Evolutionary conservation across 2,888 invertebrate genomes (phyloP).

Genomic region (Nephrotoma guestfalica): DNA sequence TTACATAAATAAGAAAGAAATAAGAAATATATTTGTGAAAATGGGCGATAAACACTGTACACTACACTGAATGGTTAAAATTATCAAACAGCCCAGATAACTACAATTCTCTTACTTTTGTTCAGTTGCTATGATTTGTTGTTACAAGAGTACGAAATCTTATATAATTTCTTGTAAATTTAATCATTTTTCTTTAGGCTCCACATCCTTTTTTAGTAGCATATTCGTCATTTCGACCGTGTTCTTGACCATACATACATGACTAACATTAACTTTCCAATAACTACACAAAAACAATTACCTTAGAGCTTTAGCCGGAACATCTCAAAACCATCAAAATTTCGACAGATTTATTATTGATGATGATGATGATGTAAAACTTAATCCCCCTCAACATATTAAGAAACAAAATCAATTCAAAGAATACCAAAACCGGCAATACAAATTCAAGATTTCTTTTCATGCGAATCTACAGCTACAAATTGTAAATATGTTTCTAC

Average conservation of each 20-base stretch:
- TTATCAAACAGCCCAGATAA: no score
- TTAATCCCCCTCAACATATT: neutral
- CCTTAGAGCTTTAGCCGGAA: neutral
- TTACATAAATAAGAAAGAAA: no score
- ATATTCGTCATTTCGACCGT: no score
- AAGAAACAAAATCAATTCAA: neutral
- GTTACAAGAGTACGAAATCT: no score
- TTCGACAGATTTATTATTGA: neutral
- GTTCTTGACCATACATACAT: neutral
- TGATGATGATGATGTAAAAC: neutral
- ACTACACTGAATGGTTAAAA: no score
- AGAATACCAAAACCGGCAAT: neutral
- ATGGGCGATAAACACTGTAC: no score
- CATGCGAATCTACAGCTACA: neutral
- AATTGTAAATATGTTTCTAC: neutral
- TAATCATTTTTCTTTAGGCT: no score
- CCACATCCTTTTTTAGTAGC: no score
- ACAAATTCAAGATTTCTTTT: neutral
- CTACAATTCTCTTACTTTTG: no score
- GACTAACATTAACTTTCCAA: neutral
- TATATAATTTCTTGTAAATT: no score
- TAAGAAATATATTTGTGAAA: no score
- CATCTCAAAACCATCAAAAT: neutral
- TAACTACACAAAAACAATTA: neutral
- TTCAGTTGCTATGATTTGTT: no score